Percentiles rank a stretch among this genome's conserved stretches.
Evolutionary conservation across 2,888 invertebrate species (phyloP).

Genomic region (Ethmia dodecea): DNA sequence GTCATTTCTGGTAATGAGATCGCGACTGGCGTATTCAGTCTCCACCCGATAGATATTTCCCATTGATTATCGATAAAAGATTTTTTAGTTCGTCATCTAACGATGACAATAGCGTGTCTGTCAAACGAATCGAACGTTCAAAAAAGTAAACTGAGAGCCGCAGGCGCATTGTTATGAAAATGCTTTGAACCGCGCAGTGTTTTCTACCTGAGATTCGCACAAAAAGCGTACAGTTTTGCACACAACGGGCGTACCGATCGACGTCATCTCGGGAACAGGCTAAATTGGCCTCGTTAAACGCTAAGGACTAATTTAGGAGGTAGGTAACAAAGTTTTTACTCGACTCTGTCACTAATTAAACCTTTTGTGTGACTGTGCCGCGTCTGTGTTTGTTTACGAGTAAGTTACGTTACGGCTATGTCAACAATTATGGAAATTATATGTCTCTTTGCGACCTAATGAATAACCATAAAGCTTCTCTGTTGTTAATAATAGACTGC

Average conservation of each 20-base stretch:
- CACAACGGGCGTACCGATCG: slow-evolving; percentile 50
- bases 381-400: slow-evolving; percentile 18
- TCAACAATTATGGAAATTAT: slow-evolving; percentile 38
- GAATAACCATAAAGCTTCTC: slow-evolving; percentile 34
- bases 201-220: slow-evolving; percentile 64
- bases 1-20: too few species aligned
- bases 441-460: slow-evolving; percentile 35
- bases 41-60: slow-evolving; percentile 45
- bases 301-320: slow-evolving; percentile 65
- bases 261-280: slow-evolving; percentile 48
- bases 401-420: slow-evolving; percentile 23
- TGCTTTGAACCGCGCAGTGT: slow-evolving; percentile 65
- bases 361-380: slow-evolving; percentile 27
- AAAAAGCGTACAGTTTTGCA: slow-evolving; percentile 67
- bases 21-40: too few species aligned
- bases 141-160: slow-evolving; percentile 68
- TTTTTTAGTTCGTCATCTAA: slow-evolving; percentile 69
- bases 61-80: slow-evolving; percentile 61
- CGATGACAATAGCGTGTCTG: slow-evolving; percentile 73
- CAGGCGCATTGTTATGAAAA: slow-evolving; percentile 75
- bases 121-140: slow-evolving; percentile 60
- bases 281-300: slow-evolving; percentile 66
- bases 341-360: slow-evolving; percentile 35
- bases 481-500: slow-evolving; percentile 31
- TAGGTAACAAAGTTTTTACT: slow-evolving; percentile 57